Evolutionary conservation across 2,888 invertebrate genomes (phyloP).

Genomic region (Lepetodrilus schrolli): DNA sequence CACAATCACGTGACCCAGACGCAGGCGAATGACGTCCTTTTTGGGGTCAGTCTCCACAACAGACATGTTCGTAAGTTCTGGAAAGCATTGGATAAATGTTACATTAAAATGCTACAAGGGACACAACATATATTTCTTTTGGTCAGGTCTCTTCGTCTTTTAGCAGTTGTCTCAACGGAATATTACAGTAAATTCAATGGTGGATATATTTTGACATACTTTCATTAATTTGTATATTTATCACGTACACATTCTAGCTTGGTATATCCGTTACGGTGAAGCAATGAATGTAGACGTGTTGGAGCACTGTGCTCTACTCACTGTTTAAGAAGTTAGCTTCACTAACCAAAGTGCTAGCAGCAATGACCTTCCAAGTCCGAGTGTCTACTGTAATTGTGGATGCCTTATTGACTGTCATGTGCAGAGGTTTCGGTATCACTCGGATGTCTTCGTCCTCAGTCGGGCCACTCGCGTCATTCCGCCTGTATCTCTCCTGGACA

Average conservation of each 20-base stretch:
- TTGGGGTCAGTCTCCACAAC: background rate
- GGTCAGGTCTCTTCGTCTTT: too few relatives aligned
- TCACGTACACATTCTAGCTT: too few relatives aligned
- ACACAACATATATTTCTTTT: too few relatives aligned
- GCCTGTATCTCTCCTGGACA: conserved; percentile 46
- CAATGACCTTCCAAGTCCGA: background rate
- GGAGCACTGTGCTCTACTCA: background rate
- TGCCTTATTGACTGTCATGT: background rate
- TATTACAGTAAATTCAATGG: too few relatives aligned
- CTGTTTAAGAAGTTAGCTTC: background rate
- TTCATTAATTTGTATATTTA: too few relatives aligned
- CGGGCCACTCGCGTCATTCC: conserved; percentile 34
- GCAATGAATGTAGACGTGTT: too few relatives aligned
- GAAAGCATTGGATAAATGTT: background rate
- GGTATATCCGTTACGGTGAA: too few relatives aligned
- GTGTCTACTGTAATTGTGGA: background rate
- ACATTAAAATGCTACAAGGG: too few relatives aligned
- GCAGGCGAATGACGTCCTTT: background rate
- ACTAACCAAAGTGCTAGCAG: background rate
- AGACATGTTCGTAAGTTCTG: background rate
- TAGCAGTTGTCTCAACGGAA: too few relatives aligned
- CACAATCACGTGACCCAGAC: background rate
- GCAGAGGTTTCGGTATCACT: conserved; percentile 35
- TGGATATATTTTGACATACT: too few relatives aligned
- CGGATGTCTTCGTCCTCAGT: conserved; percentile 2